A percentile compares a stretch with the other conserved stretches of the same genome.
Conservation (phyloP, 2,113 vertebrate species). For the Dicerorhinus sumatrensis region DNA sequence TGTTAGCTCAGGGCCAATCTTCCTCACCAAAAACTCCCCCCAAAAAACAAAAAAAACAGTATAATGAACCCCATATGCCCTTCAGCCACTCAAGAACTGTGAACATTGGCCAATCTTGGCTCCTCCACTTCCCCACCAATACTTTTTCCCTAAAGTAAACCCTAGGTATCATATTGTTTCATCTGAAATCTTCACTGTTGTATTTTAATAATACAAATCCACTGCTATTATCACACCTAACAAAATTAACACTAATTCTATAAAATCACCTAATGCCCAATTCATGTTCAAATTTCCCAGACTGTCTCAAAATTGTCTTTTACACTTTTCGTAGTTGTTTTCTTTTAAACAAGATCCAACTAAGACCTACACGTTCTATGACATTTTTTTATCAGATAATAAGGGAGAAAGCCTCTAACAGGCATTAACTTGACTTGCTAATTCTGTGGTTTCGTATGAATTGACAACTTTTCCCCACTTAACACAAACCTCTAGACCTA, state of each 20-base stretch:
- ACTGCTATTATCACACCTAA: background rate
- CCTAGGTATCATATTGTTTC: background rate
- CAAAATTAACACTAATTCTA: constrained; percentile 26
- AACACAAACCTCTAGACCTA: background rate
- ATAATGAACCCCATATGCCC: background rate
- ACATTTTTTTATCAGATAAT: constrained; percentile 1
- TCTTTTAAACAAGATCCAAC: background rate
- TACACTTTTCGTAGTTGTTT: background rate
- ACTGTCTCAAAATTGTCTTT: constrained; percentile 40
- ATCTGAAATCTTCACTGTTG: constrained; percentile 10
- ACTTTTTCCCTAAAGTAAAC: background rate
- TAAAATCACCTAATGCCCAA: constrained; percentile 9
- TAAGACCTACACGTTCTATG: background rate
- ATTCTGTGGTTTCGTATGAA: background rate
- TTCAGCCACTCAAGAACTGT: background rate
- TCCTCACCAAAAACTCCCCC: no score
- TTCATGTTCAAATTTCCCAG: constrained; percentile 18
- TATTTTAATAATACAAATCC: constrained; percentile 2
- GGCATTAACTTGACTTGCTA: background rate
- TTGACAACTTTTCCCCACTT: background rate
- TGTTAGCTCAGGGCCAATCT: no score
- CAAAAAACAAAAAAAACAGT: background rate
- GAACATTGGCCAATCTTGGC: background rate
- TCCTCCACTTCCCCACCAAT: background rate
- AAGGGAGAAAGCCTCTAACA: background rate